Evolutionary conservation across 1,140 invertebrate genomes (phyloP), one percentile per base, ranked within the genome.

Genomic region (Dendroctonus ponderosae): DNA sequence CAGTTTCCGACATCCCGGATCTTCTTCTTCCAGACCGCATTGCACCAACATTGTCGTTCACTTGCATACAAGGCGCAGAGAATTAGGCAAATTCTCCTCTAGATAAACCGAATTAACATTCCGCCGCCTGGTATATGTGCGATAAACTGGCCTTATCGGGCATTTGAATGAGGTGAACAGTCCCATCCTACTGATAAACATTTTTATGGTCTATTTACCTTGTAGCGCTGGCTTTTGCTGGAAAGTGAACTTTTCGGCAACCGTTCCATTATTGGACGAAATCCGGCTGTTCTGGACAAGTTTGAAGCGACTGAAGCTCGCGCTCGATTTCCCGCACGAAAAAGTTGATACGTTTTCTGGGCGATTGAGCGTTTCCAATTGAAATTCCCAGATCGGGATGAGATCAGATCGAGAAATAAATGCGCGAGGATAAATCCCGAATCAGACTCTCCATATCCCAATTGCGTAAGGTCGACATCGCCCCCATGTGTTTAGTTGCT

Each of bases 321-420:
- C n/a, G 0, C 46, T 49, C 40, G 40, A 26, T 46, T 14, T n/a
- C 52, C 12, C 52, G 37, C 39, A 62, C 58, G 37, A 51, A 60
- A 67, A 64, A 62, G 38, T 46, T 52, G 43, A 38, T n/a, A 38
- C 12, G 58, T 43, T 49, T 65, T 44, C 37, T 56, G 46, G 43
- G 38, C 62, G 41, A 65, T 57, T 58, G 38, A 54, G 46, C 54
- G 9, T 14, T 54, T 37, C 3, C 62, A 62, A 61, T 68, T 61
- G 54, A 14, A 67, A 70, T 69, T 69, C 57, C 56, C 12, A 60
- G 46, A 48, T 40, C 26, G 46, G 43, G 59, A 64, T 71, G 71
- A 72, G 63, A 71, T 71, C 71, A 72, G 69, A 71, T 40, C 69
- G 71, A 61, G 64, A 69, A 72, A 72, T 71, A 72, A 72, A 69